phyloP scores from a whole-genome alignment of 1,140 invertebrate genomes.

The Chironomus tepperi region DNA sequence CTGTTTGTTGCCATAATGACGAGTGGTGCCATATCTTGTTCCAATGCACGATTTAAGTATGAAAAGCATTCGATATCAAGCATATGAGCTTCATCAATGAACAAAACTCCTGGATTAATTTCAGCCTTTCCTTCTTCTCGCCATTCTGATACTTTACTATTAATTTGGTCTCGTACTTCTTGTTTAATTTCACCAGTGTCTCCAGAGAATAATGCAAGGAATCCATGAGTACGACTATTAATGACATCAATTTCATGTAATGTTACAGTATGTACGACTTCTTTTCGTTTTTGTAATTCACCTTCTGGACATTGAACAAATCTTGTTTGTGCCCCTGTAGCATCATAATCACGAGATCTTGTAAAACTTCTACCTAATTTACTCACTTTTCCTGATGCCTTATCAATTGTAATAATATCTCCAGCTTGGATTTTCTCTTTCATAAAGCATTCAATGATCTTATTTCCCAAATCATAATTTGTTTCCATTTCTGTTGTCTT shows the following conservation, averaged over 20 bases:
- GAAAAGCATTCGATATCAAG: constrained; percentile 98
- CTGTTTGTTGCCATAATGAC: constrained; percentile 99
- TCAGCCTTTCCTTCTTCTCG: constrained; percentile 98
- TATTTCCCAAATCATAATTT: constrained; percentile 94
- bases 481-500: constrained; percentile 99
- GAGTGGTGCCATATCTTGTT: constrained; percentile 94
- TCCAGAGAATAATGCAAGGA: constrained; percentile 92
- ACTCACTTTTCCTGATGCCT: constrained; percentile 95
- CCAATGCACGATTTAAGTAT: constrained; percentile 91
- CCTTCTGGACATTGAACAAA: constrained; percentile 99
- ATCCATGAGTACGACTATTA: constrained; percentile 94
- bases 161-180: constrained; percentile 97
- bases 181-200: constrained; percentile 99
- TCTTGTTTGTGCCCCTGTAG: constrained; percentile 81
- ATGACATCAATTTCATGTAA: constrained; percentile 99
- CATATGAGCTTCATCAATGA: constrained; percentile 96
- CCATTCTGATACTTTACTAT: constrained; percentile 97
- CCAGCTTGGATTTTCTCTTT: constrained; percentile 97
- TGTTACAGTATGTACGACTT: constrained; percentile 96
- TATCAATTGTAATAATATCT: constrained; percentile 96
- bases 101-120: constrained; percentile 92
- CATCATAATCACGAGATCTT: constrained; percentile 93
- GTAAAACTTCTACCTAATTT: constrained; percentile 92
- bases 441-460: constrained; percentile 96
- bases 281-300: constrained; percentile 97